Percentiles rank a stretch among this genome's conserved stretches.
phyloP scores from a whole-genome alignment of 2,797 vertebrate genomes.

The Phaenicophaeus curvirostris region DNA sequence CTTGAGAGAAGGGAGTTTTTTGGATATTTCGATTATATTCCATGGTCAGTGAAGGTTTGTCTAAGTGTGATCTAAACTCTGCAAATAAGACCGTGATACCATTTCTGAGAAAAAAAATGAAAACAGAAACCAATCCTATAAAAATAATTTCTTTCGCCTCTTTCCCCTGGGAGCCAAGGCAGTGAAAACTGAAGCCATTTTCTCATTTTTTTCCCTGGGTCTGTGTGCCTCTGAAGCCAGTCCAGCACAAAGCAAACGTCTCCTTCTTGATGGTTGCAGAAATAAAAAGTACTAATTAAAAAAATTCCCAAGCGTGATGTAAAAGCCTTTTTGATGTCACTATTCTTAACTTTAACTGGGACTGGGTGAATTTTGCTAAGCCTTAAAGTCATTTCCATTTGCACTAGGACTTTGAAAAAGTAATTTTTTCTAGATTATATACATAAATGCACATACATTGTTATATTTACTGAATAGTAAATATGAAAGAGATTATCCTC shows the following conservation, averaged over 20 bases:
- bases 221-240: background rate
- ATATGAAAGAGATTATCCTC: background rate
- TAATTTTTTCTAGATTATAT: background rate
- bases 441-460: background rate
- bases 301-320: background rate
- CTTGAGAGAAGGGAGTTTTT: background rate
- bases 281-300: background rate
- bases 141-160: background rate
- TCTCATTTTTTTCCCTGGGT: background rate
- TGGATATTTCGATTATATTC: background rate
- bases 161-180: background rate
- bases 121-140: background rate
- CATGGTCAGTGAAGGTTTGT: background rate
- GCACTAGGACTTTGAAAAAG: background rate
- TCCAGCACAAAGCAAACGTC: background rate
- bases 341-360: background rate
- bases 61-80: background rate
- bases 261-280: background rate
- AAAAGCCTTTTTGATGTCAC: background rate
- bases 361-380: background rate
- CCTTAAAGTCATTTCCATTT: slow-evolving; percentile 10
- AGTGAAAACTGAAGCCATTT: background rate
- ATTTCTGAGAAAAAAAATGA: background rate
- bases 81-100: background rate
- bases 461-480: background rate